These are phyloP conservation scores for Agrypnus murinus DNA, from an alignment of 2,888 invertebrate genomes.

Conservation along the genomic window DNA sequence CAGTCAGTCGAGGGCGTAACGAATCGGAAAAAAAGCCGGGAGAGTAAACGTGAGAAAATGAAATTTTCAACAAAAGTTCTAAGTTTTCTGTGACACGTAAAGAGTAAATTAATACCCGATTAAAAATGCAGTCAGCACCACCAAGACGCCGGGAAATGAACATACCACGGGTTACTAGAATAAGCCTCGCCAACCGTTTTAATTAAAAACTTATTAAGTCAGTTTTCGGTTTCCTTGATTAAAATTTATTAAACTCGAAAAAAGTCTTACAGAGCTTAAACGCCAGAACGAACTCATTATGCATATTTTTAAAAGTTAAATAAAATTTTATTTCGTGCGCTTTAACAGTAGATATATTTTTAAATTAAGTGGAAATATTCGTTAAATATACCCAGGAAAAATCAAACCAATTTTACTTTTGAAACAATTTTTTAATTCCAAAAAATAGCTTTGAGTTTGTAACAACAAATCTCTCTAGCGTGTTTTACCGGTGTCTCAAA, in stretches of 20 bases:
- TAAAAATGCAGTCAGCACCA: conserved; percentile 54
- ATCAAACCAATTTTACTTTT: conserved; percentile 2
- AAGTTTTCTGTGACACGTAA: conserved; percentile 50
- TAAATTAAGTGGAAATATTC: conserved; percentile 29
- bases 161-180: conserved; percentile 52
- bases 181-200: conserved; percentile 56
- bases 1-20: conserved; percentile 30
- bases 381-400: background rate
- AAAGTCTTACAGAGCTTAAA: conserved; percentile 54
- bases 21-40: conserved; percentile 26
- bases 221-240: conserved; percentile 59
- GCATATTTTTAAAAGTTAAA: conserved; percentile 52
- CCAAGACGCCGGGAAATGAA: conserved; percentile 52
- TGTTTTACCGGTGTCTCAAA: background rate
- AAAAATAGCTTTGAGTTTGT: background rate
- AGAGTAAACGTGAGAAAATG: conserved; percentile 41
- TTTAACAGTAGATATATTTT: conserved; percentile 34
- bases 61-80: conserved; percentile 21
- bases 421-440: background rate
- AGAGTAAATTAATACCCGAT: conserved; percentile 54
- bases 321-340: conserved; percentile 38
- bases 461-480: conserved; percentile 12
- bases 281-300: conserved; percentile 51
- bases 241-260: conserved; percentile 59
- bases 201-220: conserved; percentile 62